A percentile compares a stretch with the other conserved stretches of the same genome.
Conservation (phyloP, 1,140 invertebrate species). For the Chlorops oryzae region DNA sequence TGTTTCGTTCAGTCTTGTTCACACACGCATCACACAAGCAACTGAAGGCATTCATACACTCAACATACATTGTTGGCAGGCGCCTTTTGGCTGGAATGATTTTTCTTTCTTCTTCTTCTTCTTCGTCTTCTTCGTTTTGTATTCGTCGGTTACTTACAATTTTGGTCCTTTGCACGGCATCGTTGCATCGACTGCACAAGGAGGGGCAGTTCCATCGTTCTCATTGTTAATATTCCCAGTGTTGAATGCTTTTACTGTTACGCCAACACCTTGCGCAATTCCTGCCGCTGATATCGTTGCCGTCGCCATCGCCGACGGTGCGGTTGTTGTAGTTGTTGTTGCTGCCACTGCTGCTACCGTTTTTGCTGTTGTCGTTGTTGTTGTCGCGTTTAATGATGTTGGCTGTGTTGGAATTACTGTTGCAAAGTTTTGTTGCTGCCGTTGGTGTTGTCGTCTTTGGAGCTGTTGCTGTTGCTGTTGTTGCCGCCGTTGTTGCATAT, state of each 20-base stretch:
- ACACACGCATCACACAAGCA: too few species aligned
- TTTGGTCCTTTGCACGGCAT: constrained; percentile 35
- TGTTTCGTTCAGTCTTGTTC: too few species aligned
- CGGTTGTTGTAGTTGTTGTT: constrained; percentile 12
- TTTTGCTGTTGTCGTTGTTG: constrained; percentile 21
- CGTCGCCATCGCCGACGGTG: constrained; percentile 6
- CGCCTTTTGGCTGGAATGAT: too few species aligned
- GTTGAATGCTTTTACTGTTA: too few species aligned
- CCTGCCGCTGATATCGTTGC: background rate
- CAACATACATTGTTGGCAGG: too few species aligned
- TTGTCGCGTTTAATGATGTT: constrained; percentile 46
- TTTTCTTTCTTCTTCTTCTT: too few species aligned
- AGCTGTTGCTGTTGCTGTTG: constrained; percentile 13
- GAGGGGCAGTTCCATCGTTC: constrained; percentile 3
- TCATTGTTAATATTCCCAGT: background rate
- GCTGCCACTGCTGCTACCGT: background rate
- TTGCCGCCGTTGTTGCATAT: constrained; percentile 14
- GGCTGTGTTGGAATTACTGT: constrained; percentile 44
- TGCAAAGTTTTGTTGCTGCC: constrained; percentile 33
- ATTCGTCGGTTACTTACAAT: constrained; percentile 28
- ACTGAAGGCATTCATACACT: too few species aligned
- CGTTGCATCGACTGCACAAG: constrained; percentile 12
- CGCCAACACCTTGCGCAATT: too few species aligned
- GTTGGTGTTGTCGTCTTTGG: constrained; percentile 4
- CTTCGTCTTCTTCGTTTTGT: background rate